Base-by-base conservation (phyloP, 2,888 invertebrate species). In the Amiota communis region DNA sequence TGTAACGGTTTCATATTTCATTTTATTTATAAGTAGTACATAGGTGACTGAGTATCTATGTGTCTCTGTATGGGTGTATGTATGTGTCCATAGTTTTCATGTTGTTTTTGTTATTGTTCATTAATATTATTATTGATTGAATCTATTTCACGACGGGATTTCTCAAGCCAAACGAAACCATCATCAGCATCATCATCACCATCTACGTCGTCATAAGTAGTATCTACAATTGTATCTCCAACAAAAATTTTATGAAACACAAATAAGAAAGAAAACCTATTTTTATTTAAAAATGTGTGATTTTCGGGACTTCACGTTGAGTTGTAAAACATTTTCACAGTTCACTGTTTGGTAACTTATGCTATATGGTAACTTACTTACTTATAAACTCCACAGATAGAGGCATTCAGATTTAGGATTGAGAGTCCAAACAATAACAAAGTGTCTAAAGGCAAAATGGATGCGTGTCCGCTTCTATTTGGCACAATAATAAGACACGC, bases 81-180 rank as follows among this genome's bases (percentile, higher is more conserved):
- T 65, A 9, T 49, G 13, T 64, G 3, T 1, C 23, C 3, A 23
- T 3, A 23, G 23, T 23, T 23, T 23, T 23, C 23, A 23, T 23
- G 23, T 23, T 23, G 36, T 46, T 10, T 64, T 12, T 64, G 46
- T 64, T 23, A 12, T 20, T 13, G 20, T 70, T 57, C 17, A 70
- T 70, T 70, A 57, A 70, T 59, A 70, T 61, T n/a, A 15, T 65
- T 47, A 12, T 68, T 51, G 67, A 68, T 68, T 68, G 67, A 68
- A 68, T 53, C 23, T 51, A 68, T 68, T 68, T 68, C 53, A 51
- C 67, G 67, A 68, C 67, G 67, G 67, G 67, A 68, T 68, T 53
- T 20, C n/a, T 65, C n/a, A 51, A 51, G 8, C 36, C 36, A 36
- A 36, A 36, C 36, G 6, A 36, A 36, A 23, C 23, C 23, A 23